Conservation (phyloP, 2,888 invertebrate species). For the Quadriops clusia region DNA sequence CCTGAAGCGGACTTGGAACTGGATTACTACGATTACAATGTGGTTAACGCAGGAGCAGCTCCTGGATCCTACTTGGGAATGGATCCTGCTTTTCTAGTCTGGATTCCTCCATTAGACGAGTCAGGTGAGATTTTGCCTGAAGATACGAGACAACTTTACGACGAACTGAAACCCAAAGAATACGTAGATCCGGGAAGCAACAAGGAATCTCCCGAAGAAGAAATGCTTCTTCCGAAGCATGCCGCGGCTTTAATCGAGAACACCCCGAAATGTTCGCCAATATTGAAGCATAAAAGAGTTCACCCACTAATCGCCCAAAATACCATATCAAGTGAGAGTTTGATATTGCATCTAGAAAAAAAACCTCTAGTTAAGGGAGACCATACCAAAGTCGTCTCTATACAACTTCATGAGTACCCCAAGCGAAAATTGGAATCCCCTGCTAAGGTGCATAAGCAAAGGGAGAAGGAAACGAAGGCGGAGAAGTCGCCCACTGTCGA, state of each 20-base stretch:
- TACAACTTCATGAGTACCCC: conserved; percentile 28
- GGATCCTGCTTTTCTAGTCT: conserved; percentile 80
- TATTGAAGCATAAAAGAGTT: conserved; percentile 20
- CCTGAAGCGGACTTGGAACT: conserved; percentile 69
- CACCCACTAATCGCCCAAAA: conserved; percentile 23
- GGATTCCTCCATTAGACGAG: conserved; percentile 74
- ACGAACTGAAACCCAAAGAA: conserved; percentile 28
- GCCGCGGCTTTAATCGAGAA: conserved; percentile 18
- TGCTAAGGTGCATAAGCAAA: conserved; percentile 22
- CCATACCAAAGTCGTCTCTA: conserved; percentile 18
- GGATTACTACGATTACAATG: conserved; percentile 84
- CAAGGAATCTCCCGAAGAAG: conserved; percentile 52
- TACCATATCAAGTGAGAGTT: conserved; percentile 18
- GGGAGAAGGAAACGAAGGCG: conserved; percentile 54
- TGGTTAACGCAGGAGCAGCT: conserved; percentile 68
- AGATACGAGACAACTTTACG: conserved; percentile 39
- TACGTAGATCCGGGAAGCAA: conserved; percentile 52
- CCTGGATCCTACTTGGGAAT: conserved; percentile 80
- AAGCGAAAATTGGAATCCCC: conserved; percentile 18
- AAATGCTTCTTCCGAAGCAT: conserved; percentile 37
- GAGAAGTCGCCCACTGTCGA: conserved; percentile 54
- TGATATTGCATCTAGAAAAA: conserved; percentile 15
- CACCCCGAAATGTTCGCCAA: conserved; percentile 19
- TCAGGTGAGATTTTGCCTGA: conserved; percentile 50
- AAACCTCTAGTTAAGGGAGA: conserved; percentile 20